Base-by-base conservation (phyloP, 1,140 invertebrate genomes). In the Watersipora subatra region DNA sequence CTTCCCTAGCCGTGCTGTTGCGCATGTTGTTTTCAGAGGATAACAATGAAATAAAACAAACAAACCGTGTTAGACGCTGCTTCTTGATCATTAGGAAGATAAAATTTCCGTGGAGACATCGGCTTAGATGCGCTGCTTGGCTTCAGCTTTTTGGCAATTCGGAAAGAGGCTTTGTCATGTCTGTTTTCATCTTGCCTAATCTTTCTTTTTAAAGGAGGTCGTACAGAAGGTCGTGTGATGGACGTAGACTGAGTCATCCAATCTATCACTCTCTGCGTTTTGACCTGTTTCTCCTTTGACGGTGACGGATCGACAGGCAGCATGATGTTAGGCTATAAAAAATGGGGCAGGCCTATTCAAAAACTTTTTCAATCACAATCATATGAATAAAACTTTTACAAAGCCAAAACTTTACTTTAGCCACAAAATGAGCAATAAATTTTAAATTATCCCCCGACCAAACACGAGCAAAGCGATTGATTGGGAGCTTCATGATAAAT, bases 221-320 rank as follows among this genome's bases (percentile, higher is more conserved):
- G 7, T 46, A 46, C n/a, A n/a, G 34, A 46, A n/a, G 34, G 34
- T 46, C 7, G 34, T 12, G n/a, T 7, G n/a, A 7, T n/a, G 7
- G n/a, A 46, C 7, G 7, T 46, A 46, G 34, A 46, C 34, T 46
- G 7, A 12, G 7, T n/a, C 30, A 64, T 19, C 63, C 28, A n/a
- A 25, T 55, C 20, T 34, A 64, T 59, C 46, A 64, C 17, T 55
- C 30, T 58, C 46, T 56, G 30, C 28, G 25, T 64, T 24, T 24
- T 28, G 26, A 66, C 55, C 28, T 28, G 28, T 57, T 22, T 25
- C 58, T 64, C 61, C 57, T 59, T 27, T 0, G 25, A 25, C 28
- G 26, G 57, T 65, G 24, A 58, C 55, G 34, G 34, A 28, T 28
- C n/a, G 64, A 72, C 58, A 73, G 72, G 73, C n/a, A 46, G n/a